Evolutionary conservation across 2,113 vertebrate species (phyloP).

Genomic region (Ranitomeya variabilis): DNA sequence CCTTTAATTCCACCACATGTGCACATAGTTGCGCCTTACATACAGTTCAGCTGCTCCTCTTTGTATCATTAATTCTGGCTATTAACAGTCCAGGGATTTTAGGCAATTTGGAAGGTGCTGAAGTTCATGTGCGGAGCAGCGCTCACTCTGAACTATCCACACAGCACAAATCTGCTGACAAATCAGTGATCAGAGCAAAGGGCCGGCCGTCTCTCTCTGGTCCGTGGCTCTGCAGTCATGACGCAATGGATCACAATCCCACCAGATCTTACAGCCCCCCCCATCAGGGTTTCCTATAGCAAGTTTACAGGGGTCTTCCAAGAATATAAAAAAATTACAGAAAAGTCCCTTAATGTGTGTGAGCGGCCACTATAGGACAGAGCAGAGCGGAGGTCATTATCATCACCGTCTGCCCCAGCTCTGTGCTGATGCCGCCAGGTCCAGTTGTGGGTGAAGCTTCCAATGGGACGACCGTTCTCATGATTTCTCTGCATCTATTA

Average conservation of each 20-base stretch:
- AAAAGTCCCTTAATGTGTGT: no score
- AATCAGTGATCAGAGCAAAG: neutral
- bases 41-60: neutral
- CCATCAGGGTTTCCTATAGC: neutral
- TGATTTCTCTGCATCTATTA: no score
- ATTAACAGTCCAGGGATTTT: neutral
- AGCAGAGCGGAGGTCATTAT: no score
- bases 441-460: no score
- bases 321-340: no score
- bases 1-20: neutral
- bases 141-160: neutral
- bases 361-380: no score
- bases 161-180: neutral
- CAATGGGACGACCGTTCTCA: no score
- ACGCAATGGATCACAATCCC: neutral
- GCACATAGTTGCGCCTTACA: neutral
- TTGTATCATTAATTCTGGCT: neutral
- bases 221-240: neutral
- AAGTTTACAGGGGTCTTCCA: neutral
- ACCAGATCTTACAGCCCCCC: neutral
- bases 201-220: no score
- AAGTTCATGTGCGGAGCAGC: conserved; percentile 29
- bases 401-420: no score
- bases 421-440: no score
- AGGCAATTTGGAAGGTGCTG: conserved; percentile 25